These are phyloP conservation scores for Callipepla californica DNA, from an alignment of 2,113 vertebrate genomes.

Conservation along the genomic window DNA sequence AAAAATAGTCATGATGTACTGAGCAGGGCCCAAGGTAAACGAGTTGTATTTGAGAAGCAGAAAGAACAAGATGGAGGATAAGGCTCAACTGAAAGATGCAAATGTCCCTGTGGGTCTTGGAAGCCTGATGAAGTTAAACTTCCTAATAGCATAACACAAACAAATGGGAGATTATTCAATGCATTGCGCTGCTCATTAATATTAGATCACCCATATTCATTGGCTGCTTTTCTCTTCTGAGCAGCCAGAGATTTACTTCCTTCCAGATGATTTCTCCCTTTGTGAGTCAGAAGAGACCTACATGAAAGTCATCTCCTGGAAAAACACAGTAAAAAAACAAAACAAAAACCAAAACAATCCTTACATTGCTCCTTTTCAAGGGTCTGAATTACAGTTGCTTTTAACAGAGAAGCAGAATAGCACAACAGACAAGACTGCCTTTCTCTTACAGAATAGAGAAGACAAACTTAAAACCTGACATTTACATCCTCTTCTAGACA, in stretches of 20 bases:
- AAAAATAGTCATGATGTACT: background rate
- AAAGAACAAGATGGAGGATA: background rate
- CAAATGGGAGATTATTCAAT: background rate
- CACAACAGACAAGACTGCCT: conserved; percentile 21
- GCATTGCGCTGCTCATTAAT: conserved; percentile 43
- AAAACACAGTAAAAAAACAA: conserved; percentile 55
- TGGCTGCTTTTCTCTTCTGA: background rate
- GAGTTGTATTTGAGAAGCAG: background rate
- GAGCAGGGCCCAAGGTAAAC: background rate
- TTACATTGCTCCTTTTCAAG: conserved; percentile 60
- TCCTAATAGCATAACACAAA: conserved; percentile 50
- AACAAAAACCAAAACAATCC: background rate
- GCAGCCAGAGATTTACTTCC: conserved; percentile 25
- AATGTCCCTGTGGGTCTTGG: background rate
- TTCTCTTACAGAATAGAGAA: background rate
- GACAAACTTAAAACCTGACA: background rate
- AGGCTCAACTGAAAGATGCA: background rate
- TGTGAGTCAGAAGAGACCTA: conserved; percentile 18
- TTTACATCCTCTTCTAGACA: conserved; percentile 49
- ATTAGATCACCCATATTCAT: conserved; percentile 23
- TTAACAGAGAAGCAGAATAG: background rate
- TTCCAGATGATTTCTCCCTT: conserved; percentile 30
- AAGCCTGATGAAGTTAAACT: conserved; percentile 24
- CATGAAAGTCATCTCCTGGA: conserved; percentile 20
- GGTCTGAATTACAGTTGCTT: conserved; percentile 20